Evolutionary conservation across 2,113 vertebrate genomes (phyloP), one percentile per base, ranked within the genome.

Genomic region (Brachypteracias leptosomus): DNA sequence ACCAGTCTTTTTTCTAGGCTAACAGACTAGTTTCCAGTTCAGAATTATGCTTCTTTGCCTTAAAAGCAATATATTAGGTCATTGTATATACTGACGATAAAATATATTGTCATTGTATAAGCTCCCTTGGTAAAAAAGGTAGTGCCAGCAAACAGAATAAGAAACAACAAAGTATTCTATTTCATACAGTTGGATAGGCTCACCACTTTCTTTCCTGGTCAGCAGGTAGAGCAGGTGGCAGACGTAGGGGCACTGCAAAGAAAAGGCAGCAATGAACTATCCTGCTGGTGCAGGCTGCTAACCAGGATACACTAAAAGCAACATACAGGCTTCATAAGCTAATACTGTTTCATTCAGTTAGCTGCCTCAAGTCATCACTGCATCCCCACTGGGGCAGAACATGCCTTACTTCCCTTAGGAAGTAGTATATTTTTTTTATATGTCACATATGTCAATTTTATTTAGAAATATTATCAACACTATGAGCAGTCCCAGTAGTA

Each of bases 171-270:
- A 16, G 4, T 31, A 38, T 89, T 93, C 14, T 31, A 79, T 22
- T 29, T 65, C 35, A 6, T 19, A 35, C 9, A 46, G 75, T 4
- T 71, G 40, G 72, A 80, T 38, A 77, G n/a, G 97, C 98, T 98
- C 96, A 99, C 99, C 99, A 75, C 95, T 98, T 89, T 99, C 98
- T 94, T 96, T 99, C 93, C 96, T 98, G 61, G 99, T 99, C 96
- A 99, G 96, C 96, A 99, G 98, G 97, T 99, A 99, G 12, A 99
- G 95, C 58, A 99, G 38, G 59, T 99, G 99, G 95, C 99, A 99
- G 89, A 98, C 16, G 20, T 97, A 99, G 63, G 99, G 99, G 75
- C 98, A 99, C 99, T 99, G 97, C 79, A 98, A 98, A 95, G 93
- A 97, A 93, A 95, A 95, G 54, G 63, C 42, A 87, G 75, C 83